Evolutionary conservation across 1,140 invertebrate species (phyloP).

Genomic region (Paracyclopina nana): DNA sequence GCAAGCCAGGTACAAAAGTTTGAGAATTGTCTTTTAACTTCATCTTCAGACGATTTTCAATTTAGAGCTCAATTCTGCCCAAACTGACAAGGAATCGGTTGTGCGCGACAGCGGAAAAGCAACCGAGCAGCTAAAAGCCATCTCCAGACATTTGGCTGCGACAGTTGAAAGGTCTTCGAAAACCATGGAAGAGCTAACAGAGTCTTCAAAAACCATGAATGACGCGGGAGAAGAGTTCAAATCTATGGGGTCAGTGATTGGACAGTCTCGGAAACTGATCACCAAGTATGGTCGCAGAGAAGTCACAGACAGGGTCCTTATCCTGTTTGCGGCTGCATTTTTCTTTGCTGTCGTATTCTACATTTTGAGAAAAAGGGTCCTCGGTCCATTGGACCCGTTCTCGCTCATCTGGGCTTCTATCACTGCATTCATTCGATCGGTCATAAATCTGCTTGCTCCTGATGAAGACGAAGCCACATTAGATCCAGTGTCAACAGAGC

Average conservation of each 20-base stretch:
- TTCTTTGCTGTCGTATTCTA: constrained; percentile 44
- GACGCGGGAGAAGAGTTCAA: constrained; percentile 64
- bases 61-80: too few species aligned
- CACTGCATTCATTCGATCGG: not conserved
- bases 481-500: too few species aligned
- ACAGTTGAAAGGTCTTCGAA: constrained; percentile 1
- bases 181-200: constrained; percentile 16
- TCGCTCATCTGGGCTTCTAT: not conserved
- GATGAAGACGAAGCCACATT: too few species aligned
- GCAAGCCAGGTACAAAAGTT: too few species aligned
- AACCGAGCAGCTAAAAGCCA: not conserved
- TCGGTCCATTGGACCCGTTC: not conserved
- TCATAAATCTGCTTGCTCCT: too few species aligned
- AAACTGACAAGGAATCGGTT: too few species aligned
- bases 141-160: constrained; percentile 4
- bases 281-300: constrained; percentile 83
- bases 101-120: not conserved
- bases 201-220: constrained; percentile 29
- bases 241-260: constrained; percentile 60
- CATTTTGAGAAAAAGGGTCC: constrained; percentile 5
- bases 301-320: constrained; percentile 77
- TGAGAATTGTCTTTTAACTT: too few species aligned
- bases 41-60: too few species aligned
- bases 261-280: constrained; percentile 66
- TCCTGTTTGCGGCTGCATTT: constrained; percentile 72